phyloP scores from a whole-genome alignment of 2,888 invertebrate genomes.

The Drosophila kambysellisi region DNA sequence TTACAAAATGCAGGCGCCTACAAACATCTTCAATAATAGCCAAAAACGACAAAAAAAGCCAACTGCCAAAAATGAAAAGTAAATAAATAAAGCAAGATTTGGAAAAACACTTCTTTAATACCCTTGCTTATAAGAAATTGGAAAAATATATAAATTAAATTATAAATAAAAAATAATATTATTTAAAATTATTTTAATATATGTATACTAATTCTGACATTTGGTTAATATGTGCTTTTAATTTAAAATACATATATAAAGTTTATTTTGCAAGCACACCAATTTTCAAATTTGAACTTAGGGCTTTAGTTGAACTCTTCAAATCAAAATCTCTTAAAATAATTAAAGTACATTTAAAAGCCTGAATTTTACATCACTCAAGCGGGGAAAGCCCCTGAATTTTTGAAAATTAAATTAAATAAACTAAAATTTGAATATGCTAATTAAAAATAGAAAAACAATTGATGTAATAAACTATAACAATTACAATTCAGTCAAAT shows the following conservation, averaged over 20 bases:
- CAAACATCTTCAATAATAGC: constrained; percentile 37
- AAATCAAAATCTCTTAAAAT: not conserved
- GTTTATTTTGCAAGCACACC: not conserved
- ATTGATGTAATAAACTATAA: not conserved
- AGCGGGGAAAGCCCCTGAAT: no score
- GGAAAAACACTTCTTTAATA: not conserved
- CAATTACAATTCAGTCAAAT: not conserved
- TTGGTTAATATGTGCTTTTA: not conserved
- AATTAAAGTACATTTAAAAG: no score
- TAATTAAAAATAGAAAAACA: not conserved
- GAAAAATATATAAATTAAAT: not conserved
- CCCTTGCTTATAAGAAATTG: not conserved
- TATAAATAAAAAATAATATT: fast-evolving
- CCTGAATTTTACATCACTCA: no score
- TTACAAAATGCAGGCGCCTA: constrained; percentile 62
- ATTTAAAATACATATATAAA: not conserved
- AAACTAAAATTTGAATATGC: not conserved
- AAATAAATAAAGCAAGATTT: not conserved
- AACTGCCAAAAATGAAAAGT: constrained; percentile 6
- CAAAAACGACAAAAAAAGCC: constrained; percentile 29
- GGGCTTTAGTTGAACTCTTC: not conserved
- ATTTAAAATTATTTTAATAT: not conserved
- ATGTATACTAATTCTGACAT: no score
- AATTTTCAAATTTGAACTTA: not conserved
- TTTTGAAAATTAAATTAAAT: not conserved